Evolutionary conservation across 2,113 vertebrate genomes (phyloP).

Genomic region (Antigone vipio): DNA sequence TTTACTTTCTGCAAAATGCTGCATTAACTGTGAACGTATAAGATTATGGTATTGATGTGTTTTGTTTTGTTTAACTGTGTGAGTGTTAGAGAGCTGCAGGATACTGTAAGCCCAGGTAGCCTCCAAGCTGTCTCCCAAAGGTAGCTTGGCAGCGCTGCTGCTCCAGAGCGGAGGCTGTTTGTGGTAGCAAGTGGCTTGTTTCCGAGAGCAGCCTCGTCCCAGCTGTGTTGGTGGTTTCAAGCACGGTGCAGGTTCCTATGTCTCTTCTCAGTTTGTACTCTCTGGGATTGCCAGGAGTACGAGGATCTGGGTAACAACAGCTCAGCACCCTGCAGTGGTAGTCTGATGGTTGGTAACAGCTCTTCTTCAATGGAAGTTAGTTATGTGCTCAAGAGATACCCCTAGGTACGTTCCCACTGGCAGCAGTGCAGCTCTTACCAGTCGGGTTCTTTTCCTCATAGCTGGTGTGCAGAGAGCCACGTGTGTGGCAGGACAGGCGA

Average conservation of each 20-base stretch:
- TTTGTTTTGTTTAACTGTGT: not conserved
- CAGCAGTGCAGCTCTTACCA: not conserved
- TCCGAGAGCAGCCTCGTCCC: not conserved
- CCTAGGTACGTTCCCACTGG: fast-evolving
- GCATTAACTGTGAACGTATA: not conserved
- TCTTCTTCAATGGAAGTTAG: not conserved
- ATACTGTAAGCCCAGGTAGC: not conserved
- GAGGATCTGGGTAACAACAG: too few species aligned
- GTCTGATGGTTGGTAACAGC: not conserved
- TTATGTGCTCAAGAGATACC: not conserved
- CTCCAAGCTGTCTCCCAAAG: not conserved
- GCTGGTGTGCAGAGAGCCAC: fast-evolving
- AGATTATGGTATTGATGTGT: not conserved
- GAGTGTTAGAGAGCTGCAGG: not conserved
- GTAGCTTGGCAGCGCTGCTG: not conserved
- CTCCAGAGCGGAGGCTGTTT: not conserved
- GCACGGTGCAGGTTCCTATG: fast-evolving
- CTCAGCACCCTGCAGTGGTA: not conserved
- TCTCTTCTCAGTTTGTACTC: fast-evolving
- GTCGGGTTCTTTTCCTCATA: fast-evolving
- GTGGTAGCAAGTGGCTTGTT: not conserved
- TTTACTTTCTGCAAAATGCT: not conserved
- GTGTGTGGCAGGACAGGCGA: not conserved
- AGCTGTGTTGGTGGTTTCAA: fast-evolving
- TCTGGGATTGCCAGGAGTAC: not conserved